phyloP scores from a whole-genome alignment of 2,797 vertebrate species.

The Graptemys geographica region DNA sequence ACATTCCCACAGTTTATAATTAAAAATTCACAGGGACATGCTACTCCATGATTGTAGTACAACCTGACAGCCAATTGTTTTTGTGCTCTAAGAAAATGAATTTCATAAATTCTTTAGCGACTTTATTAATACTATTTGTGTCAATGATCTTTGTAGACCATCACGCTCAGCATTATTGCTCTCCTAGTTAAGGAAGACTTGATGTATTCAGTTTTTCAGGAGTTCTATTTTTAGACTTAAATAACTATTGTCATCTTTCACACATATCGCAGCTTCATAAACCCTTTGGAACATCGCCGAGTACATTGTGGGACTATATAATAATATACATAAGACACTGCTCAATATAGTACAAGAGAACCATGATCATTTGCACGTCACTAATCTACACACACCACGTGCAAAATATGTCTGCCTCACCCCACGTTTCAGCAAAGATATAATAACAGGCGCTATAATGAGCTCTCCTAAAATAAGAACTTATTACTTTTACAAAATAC shows the following conservation, averaged over 20 bases:
- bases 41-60: neutral
- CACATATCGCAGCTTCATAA: neutral
- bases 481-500: neutral
- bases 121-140: constrained; percentile 21
- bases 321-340: neutral
- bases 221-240: neutral
- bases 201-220: neutral
- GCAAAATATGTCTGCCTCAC: neutral
- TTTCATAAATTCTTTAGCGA: neutral
- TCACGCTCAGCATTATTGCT: neutral
- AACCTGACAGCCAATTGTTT: constrained; percentile 25
- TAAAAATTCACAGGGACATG: constrained; percentile 27
- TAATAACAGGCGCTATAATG: neutral
- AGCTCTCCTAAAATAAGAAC: neutral
- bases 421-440: neutral
- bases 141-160: neutral
- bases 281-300: neutral
- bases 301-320: neutral
- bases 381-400: neutral
- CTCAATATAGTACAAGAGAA: neutral
- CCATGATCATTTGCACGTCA: neutral
- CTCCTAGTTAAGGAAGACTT: neutral
- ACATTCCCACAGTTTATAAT: neutral
- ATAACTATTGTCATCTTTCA: neutral
- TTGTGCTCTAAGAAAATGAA: constrained; percentile 37